Percentiles rank a stretch among this genome's conserved stretches.
Evolutionary conservation across 2,888 invertebrate species (phyloP).

Genomic region (Noctua pronuba): DNA sequence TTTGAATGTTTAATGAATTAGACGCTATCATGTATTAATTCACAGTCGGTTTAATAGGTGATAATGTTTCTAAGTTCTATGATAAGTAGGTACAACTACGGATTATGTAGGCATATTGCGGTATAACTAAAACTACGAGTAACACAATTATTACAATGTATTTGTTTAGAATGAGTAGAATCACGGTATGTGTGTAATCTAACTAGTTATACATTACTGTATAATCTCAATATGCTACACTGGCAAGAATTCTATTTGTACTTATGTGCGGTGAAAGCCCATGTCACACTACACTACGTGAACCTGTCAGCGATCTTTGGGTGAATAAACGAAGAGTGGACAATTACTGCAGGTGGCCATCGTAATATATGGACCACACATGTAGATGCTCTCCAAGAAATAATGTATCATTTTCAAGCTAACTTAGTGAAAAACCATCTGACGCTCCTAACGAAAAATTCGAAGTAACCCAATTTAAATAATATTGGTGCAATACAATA

Average conservation of each 20-base stretch:
- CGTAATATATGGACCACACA: not conserved
- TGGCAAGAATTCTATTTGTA: slow-evolving; percentile 84
- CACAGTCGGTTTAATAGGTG: slow-evolving; percentile 39
- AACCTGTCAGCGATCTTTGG: not conserved
- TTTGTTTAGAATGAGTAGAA: slow-evolving; percentile 65
- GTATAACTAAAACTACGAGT: slow-evolving; percentile 57
- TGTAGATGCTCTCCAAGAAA: not conserved
- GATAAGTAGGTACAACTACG: slow-evolving; percentile 37
- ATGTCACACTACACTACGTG: slow-evolving; percentile 35
- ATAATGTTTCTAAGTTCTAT: slow-evolving; percentile 26
- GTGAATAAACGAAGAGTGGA: slow-evolving; percentile 9
- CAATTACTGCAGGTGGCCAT: not conserved
- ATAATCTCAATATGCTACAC: slow-evolving; percentile 67
- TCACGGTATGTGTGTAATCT: slow-evolving; percentile 50
- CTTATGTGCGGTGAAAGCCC: slow-evolving; percentile 70
- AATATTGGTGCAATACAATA: not conserved
- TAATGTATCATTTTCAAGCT: not conserved
- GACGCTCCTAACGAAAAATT: not conserved
- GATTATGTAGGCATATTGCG: slow-evolving; percentile 16
- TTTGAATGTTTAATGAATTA: slow-evolving; percentile 30
- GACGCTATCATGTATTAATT: slow-evolving; percentile 28
- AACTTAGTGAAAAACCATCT: not conserved
- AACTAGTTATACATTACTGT: slow-evolving; percentile 53
- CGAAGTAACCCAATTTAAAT: not conserved
- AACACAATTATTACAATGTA: slow-evolving; percentile 51